Evolutionary conservation across 1,140 invertebrate species (phyloP), one percentile per base, ranked within the genome.

Genomic region (Aporrectodea caliginosa): DNA sequence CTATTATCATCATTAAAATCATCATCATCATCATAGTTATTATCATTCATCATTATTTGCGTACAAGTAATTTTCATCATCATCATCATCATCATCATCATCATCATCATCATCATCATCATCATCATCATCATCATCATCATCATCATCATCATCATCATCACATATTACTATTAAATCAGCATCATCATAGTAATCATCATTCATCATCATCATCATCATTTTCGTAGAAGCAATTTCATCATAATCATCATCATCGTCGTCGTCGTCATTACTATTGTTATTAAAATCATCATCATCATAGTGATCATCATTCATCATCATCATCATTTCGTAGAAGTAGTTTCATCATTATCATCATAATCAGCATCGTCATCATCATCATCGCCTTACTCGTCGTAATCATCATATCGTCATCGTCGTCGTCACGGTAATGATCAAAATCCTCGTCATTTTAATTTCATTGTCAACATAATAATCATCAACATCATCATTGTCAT

Each of bases 51-150:
- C 33, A 33, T n/a, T 33, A 31, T 74, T n/a, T n/a, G n/a, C n/a
- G n/a, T n/a, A 30, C 69, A 31, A 71, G 29, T 71, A 71, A 27
- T 71, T 31, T 30, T 71, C 69, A 32, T 2, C 72, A 72, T 72
- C 70, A 31, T 74, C 73, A 74, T 74, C 73, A 74, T 74, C 73
- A 74, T 74, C 73, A 74, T 74, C 73, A 74, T 74, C 73, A 30
- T 74, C 73, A 33, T 32, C 31, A 74, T 32, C 73, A 33, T 32
- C 32, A 33, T 32, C 32, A 74, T 32, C 32, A 33, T 32, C 32
- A 33, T 32, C 32, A 33, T 74, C 32, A 33, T 74, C 32, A 33
- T 74, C 32, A 74, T 74, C 32, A 33, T 32, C 32, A 74, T 74
- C 32, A 74, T 74, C 32, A 74, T 1, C 1, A 22, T 34, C 16